phyloP scores from a whole-genome alignment of 2,888 invertebrate species.

The Toxonevra muliebris region DNA sequence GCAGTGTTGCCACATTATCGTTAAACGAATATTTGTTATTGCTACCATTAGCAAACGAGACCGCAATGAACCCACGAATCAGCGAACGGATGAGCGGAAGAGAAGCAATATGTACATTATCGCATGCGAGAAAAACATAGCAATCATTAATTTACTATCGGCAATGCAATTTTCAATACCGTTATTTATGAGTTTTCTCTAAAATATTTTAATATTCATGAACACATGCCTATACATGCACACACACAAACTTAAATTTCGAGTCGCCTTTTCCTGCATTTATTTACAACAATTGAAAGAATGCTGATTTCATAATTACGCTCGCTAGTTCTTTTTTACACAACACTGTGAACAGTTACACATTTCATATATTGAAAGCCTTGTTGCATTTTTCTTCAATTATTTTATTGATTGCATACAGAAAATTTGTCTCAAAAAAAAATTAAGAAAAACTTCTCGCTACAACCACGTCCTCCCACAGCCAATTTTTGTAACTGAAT shows the following conservation, averaged over 20 bases:
- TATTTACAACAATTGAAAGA: no score
- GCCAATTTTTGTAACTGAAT: slow-evolving; percentile 59
- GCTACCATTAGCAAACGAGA: no score
- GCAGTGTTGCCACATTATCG: not conserved
- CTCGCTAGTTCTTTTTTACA: no score
- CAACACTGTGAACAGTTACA: no score
- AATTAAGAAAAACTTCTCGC: not conserved
- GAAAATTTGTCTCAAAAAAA: no score
- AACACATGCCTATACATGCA: not conserved
- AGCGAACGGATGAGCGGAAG: not conserved
- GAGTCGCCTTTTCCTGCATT: no score
- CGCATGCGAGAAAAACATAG: no score
- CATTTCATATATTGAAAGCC: no score
- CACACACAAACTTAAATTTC: not conserved
- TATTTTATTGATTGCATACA: no score
- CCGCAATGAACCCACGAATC: not conserved
- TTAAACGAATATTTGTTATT: not conserved
- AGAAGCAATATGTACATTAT: no score
- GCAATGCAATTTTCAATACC: slow-evolving; percentile 29
- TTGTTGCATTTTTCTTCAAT: no score
- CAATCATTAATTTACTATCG: slow-evolving; percentile 22
- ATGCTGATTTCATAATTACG: no score
- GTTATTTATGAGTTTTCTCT: slow-evolving; percentile 36
- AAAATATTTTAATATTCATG: slow-evolving; percentile 32
- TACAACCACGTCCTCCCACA: slow-evolving; percentile 50